Base-by-base conservation (phyloP, 2,888 invertebrate species). In the Drosophila prostipennis region DNA sequence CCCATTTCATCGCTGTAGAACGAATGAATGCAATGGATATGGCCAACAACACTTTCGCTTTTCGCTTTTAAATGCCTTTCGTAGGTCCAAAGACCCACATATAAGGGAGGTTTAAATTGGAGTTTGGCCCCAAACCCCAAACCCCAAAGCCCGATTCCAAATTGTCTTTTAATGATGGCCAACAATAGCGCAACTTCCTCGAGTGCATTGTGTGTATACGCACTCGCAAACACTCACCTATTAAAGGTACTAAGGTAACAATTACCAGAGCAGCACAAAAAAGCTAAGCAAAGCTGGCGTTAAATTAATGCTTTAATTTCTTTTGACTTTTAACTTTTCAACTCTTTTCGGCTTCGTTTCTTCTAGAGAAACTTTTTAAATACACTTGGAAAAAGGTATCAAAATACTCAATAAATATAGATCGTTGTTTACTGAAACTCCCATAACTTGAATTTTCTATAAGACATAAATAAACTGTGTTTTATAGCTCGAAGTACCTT, bases 91-190 rank as follows among this genome's bases (percentile, higher is more conserved):
- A 23, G 37, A 16, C 57, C 54, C 29, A 19, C 60, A 51, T 19
- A 56, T 23, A 43, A 13, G 23, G 32, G 10, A 48, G 6, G 19
- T 40, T 58, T 52, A 58, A 58, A 52, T 71, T 42, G 51, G 49
- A 53, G 54, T 52, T 55, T 16, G 55, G 51, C 48, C 37, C 57
- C 19, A 10, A 11, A 34, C 26, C 6, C 8, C 26, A 19, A 42
- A 10, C 19, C 19, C 16, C 19, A 37, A 49, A 16, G 13, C 36
- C 43, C 53, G 40, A 40, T 64, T 43, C 72, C 72, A 74, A 74
- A 74, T 74, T 61, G 72, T 61, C 52, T 72, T 72, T 72, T 73
- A 67, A 73, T 67, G 73, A 73, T 73, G 67, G 61, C 56, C 67
- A 61, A 61, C 72, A 73, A 72, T 53, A 67, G 56, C 37, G 52